Evolutionary conservation across 2,113 vertebrate genomes (phyloP).

Genomic region (Mormyrus iriodes): DNA sequence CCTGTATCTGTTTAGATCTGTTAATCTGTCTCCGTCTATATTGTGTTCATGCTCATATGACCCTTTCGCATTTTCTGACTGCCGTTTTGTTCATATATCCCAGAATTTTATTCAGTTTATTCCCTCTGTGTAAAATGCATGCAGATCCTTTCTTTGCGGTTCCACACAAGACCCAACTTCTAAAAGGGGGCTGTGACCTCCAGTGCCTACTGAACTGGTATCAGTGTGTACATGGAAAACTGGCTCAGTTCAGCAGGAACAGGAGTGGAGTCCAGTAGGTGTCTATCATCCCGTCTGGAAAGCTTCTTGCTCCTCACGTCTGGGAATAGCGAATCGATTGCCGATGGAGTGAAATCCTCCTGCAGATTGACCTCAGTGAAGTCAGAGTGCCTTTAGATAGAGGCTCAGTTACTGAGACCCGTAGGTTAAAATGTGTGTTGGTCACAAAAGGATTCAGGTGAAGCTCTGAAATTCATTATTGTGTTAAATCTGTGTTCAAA

Average conservation of each 20-base stretch:
- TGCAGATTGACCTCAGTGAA: background rate
- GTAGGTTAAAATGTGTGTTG: background rate
- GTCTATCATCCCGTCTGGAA: conserved; percentile 19
- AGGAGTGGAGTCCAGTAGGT: conserved; percentile 57
- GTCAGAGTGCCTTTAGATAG: background rate
- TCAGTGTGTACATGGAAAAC: conserved; percentile 64
- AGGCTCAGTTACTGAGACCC: background rate
- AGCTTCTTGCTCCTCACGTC: background rate
- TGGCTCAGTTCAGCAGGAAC: conserved; percentile 83
- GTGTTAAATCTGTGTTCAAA: background rate
- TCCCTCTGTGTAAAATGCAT: background rate
- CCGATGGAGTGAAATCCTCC: too few species aligned
- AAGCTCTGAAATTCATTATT: background rate
- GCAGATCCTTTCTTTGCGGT: background rate
- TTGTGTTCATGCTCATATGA: too few species aligned
- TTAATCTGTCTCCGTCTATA: background rate
- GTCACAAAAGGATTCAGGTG: background rate
- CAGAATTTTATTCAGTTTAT: background rate
- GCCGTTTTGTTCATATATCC: background rate
- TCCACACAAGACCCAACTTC: background rate
- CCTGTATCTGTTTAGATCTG: background rate
- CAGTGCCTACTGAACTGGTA: conserved; percentile 78
- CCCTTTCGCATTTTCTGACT: background rate
- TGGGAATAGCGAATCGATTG: background rate
- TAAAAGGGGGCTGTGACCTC: conserved; percentile 54